Evolutionary conservation across 2,888 invertebrate species (phyloP).

Genomic region (Trisateles emortualis): DNA sequence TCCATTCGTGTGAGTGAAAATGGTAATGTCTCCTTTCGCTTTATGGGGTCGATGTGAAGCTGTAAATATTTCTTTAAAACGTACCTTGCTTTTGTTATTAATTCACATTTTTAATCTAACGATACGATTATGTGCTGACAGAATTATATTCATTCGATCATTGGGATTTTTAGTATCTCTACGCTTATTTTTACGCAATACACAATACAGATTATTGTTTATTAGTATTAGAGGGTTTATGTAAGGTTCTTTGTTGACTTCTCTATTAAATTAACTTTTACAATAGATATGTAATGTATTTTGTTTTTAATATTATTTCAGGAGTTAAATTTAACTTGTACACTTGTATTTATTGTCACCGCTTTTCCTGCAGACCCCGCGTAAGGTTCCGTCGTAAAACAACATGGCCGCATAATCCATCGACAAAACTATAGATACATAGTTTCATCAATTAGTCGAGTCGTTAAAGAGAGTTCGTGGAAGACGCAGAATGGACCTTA

Average conservation of each 20-base stretch:
- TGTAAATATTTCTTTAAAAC: constrained; percentile 45
- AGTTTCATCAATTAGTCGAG: constrained; percentile 41
- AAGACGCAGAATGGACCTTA: constrained; percentile 49
- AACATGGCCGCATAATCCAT: constrained; percentile 49
- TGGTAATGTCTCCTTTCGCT: constrained; percentile 25
- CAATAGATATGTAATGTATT: constrained; percentile 43
- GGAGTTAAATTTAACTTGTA: constrained; percentile 52
- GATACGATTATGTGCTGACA: constrained; percentile 1
- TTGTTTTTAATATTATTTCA: constrained; percentile 63
- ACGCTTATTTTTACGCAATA: constrained; percentile 28
- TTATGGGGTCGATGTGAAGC: constrained; percentile 36
- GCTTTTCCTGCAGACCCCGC: constrained; percentile 70
- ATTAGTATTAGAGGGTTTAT: constrained; percentile 11
- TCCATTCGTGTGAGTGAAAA: constrained; percentile 18
- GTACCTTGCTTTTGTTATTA: constrained; percentile 34
- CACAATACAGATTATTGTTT: constrained; percentile 12
- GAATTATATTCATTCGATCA: neutral
- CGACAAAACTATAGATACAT: constrained; percentile 48
- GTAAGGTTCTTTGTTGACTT: constrained; percentile 14
- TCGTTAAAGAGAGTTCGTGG: constrained; percentile 35
- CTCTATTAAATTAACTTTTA: constrained; percentile 20
- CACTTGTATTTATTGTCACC: constrained; percentile 57
- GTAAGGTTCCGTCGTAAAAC: constrained; percentile 56
- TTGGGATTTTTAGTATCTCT: constrained; percentile 22
- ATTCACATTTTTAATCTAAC: constrained; percentile 22